Evolutionary conservation across 2,888 invertebrate species (phyloP), one percentile per base, ranked within the genome.

Genomic region (Morinoia aosen): DNA sequence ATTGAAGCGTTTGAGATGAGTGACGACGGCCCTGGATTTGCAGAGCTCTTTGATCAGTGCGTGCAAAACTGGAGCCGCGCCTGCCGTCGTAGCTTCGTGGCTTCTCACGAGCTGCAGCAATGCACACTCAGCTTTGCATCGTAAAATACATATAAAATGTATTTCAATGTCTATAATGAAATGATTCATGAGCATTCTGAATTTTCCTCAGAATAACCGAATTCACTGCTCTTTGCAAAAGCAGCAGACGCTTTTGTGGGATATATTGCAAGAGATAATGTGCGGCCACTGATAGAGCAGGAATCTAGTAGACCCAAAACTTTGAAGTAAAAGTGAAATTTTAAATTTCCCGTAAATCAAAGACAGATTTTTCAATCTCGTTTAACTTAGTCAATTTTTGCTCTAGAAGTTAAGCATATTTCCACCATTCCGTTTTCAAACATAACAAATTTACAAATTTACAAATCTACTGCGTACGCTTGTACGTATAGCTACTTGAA

Each of bases 1-100:
- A 90, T 39, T 48, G 48, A 48, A 90, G 90, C 90, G 90, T 90
- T 14, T 7, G 40, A 48, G 93, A 93, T 93, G 93, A 93, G 57
- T 57, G 57, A 56, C 57, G 93, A 93, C 93, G 93, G 56, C 48
- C 93, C n/a, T 7, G 48, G 93, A 93, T 93, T 93, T 57, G 93
- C 56, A 33, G 57, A 12, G 93, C 58, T 93, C 93, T 93, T 93
- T 93, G 93, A 93, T 93, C 90, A 48, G 48, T 57, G 33, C 33
- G 56, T 93, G 57, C 33, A 93, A 93, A 93, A 93, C 93, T 93
- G 56, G 33, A 93, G 11, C 11, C 56, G 39, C 10, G 39, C 90
- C 10, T 90, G n/a, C 40, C 90, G 40, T 90, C 88, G 48, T 39
- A 90, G 40, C 3, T 14, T 40, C 39, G 10, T 39, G 33, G 90